Percentiles rank a stretch among this genome's conserved stretches.
These are phyloP conservation scores for Nephrotoma appendiculata DNA, from an alignment of 2,888 invertebrate species.

Conservation along the genomic window DNA sequence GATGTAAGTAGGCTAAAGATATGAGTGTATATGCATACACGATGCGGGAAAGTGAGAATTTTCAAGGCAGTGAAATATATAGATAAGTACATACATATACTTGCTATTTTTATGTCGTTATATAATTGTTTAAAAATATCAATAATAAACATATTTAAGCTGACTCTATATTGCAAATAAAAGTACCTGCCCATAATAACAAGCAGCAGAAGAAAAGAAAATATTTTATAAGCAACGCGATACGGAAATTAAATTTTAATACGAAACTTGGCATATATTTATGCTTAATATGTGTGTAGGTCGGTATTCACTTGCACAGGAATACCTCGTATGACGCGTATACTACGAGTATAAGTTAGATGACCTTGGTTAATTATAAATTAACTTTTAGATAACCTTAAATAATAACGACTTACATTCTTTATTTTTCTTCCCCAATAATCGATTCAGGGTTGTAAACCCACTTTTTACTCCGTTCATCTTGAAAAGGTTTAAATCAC, in stretches of 20 bases:
- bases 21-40: not conserved
- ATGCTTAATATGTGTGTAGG: not conserved
- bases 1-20: not conserved
- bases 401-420: conserved; percentile 19
- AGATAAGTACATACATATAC: not conserved
- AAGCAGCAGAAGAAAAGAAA: not conserved
- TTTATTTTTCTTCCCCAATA: conserved; percentile 32
- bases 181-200: not conserved
- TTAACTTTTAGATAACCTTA: not conserved
- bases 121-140: not conserved
- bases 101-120: not conserved
- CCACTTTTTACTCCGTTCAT: conserved; percentile 22
- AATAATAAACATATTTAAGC: not conserved
- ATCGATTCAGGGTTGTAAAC: conserved; percentile 32
- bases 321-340: not conserved
- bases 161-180: not conserved
- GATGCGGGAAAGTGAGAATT: not conserved
- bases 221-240: not conserved
- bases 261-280: not conserved
- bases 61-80: not conserved
- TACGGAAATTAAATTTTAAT: not conserved
- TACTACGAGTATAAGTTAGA: too few relatives aligned
- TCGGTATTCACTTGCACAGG: not conserved
- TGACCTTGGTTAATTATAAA: too few relatives aligned
- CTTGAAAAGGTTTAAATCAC: not conserved